Evolutionary conservation across 2,888 invertebrate species (phyloP).

Genomic region (Petrolisthes manimaculis): DNA sequence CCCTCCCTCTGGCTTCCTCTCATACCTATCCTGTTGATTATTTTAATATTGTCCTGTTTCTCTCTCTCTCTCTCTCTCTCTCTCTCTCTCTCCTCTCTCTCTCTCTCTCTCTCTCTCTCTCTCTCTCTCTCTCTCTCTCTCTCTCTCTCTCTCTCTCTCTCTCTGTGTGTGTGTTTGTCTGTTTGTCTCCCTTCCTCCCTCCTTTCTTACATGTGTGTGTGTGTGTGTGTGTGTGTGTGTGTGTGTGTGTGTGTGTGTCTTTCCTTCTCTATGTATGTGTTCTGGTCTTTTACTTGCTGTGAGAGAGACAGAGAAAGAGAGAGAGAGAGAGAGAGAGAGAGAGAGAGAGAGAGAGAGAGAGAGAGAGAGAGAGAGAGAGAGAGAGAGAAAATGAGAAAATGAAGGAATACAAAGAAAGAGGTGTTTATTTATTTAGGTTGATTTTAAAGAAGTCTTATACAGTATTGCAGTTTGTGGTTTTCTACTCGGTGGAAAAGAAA

Average conservation of each 20-base stretch:
- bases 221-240: too few species aligned
- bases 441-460: too few species aligned
- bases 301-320: not conserved
- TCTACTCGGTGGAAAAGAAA: not conserved
- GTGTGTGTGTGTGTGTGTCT: too few species aligned
- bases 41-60: not conserved
- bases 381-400: not conserved
- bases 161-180: too few species aligned
- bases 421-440: too few species aligned
- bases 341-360: not conserved
- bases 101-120: not conserved
- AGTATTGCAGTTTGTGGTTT: too few species aligned
- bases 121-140: not conserved
- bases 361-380: conserved; percentile 19
- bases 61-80: not conserved
- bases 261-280: not conserved
- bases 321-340: not conserved
- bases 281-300: not conserved
- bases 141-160: not conserved
- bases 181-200: too few species aligned
- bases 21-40: not conserved
- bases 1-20: not conserved
- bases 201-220: too few species aligned
- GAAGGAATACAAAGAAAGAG: not conserved
- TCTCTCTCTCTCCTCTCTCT: not conserved